Base-by-base conservation (phyloP, 2,113 vertebrate species). In the Silurus meridionalis region DNA sequence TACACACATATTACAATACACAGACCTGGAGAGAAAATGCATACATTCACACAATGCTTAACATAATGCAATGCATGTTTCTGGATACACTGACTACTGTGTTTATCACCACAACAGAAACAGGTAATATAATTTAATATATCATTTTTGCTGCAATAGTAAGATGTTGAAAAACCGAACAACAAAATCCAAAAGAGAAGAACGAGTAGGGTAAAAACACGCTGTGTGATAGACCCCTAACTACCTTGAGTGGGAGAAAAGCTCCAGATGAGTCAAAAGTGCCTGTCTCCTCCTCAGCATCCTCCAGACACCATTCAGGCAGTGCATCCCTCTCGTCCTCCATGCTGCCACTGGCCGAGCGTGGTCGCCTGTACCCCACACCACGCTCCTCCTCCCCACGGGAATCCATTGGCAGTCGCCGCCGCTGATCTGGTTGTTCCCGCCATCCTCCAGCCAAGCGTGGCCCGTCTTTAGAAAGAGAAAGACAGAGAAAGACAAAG, bases 261-360 rank as follows among this genome's bases (percentile, higher is more conserved):
- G 98, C 98, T 87, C 98, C 98, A 0, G 98, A 99, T 0, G 98
- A 99, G 91, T 99, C 98, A 83, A 99, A 99, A 0, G 98, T 99
- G 89, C 98, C 98, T 48, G 97, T 99, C 91, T 99, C 98, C 88
- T 98, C 98, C 7, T 99, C 98, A 0, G 97, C 97, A 8, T 99
- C 98, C 89, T 99, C 98, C 83, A 99, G 94, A 87, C 98, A 99
- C 98, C 98, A 99, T 90, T 99, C 98, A 0, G 98, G 98, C 86
- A 99, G 95, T 87, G 95, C 97, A 90, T 99, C 97, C 91, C 97
- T 94, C 91, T 99, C 98, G 0, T 99, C 98, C 0, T 99, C 98
- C 88, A 97, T 93, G 92, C 97, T 97, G 84, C 97, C 97, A 0
- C 97, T 98, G 89, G 97, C 97, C 0, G 96, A 97, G 80, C 96